These are phyloP conservation scores for Thunnus thynnus DNA, from an alignment of 2,113 vertebrate genomes.

Conservation along the genomic window DNA sequence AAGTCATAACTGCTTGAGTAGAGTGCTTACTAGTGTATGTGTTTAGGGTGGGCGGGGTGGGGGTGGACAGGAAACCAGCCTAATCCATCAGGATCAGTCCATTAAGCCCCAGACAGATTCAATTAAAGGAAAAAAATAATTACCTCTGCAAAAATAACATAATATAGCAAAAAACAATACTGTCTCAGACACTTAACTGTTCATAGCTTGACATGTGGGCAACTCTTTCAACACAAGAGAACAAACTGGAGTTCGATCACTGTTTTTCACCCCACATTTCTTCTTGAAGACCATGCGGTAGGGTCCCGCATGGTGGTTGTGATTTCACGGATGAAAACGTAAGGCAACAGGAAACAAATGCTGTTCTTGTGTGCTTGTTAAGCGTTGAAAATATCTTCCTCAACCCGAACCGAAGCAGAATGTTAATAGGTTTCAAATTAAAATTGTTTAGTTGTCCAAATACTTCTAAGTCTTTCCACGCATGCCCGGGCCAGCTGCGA, in stretches of 20 bases:
- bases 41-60: not conserved
- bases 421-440: conserved; percentile 81
- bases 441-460: conserved; percentile 79
- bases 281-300: not conserved
- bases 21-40: conserved; percentile 19
- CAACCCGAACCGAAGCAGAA: conserved; percentile 67
- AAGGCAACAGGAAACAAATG: conserved; percentile 66
- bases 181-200: conserved; percentile 26
- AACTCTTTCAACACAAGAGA: conserved; percentile 47
- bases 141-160: conserved; percentile 51
- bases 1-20: conserved; percentile 51
- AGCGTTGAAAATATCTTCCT: conserved; percentile 66
- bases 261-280: conserved; percentile 24
- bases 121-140: conserved; percentile 77
- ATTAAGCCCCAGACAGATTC: conserved; percentile 79
- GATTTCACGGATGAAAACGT: conserved; percentile 66
- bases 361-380: conserved; percentile 56
- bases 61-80: conserved; percentile 66
- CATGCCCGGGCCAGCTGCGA: conserved; percentile 70
- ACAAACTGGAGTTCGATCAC: conserved; percentile 27
- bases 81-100: conserved; percentile 74
- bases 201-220: conserved; percentile 42
- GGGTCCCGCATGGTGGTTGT: conserved; percentile 21
- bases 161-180: conserved; percentile 40
- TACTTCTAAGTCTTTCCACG: conserved; percentile 56